Evolutionary conservation across 2,888 invertebrate species (phyloP), one percentile per base, ranked within the genome.

Genomic region (Tetrapedia diversipes): DNA sequence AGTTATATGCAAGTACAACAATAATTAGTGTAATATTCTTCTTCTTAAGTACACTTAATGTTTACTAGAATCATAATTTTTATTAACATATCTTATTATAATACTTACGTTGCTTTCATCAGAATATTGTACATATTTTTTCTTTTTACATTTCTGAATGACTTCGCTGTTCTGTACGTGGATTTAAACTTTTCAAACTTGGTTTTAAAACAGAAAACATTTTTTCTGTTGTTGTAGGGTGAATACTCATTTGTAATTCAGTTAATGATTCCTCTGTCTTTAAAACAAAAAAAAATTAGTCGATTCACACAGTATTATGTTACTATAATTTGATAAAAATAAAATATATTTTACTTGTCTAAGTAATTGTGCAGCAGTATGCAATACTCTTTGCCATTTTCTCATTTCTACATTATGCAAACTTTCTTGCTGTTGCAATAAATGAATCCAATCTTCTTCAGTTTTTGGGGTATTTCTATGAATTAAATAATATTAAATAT

Each of bases 381-480:
- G 94, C 69, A 97, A 93, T 83, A 96, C 95, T 87, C 93, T 93
- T 85, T 96, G 94, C 98, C 98, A 98, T 88, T 95, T 96, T 79
- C 94, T 94, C 91, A 97, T 94, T 93, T 98, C 97, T 37, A 95
- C 94, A 75, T 96, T 95, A 92, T 97, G 97, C 54, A 97, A 93
- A 69, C 94, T 93, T 91, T 97, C 95, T 93, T 98, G 97, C 82
- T 96, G 95, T 89, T 96, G 96, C 85, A 98, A 92, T 80, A 97
- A 92, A 82, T 94, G 93, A 72, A 96, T 93, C 97, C 97, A 98
- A 90, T 97, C 96, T 87, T 97, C 95, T 90, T 95, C 95, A 85
- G 95, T 94, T 87, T 95, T 94, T 34, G 96, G 96, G 70, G 95
- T 94, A 89, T 94, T 93, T 87, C 95, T 96, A 84, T 27, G 87